Conservation (phyloP, 92 coral and sea anemone species). For the Zoanthus sansibaricus region DNA sequence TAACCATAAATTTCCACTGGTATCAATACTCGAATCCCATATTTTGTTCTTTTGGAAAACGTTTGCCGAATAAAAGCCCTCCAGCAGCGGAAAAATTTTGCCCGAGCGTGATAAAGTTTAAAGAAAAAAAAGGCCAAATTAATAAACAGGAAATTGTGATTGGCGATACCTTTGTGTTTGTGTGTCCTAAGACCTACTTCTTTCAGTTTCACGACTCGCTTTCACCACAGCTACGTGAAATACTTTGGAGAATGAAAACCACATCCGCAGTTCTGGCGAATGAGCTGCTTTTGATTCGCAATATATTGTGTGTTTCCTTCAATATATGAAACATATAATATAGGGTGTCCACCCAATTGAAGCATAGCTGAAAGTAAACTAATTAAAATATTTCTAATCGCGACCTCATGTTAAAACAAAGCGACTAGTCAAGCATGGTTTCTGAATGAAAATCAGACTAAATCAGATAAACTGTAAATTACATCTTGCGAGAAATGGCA, state of each 20-base stretch:
- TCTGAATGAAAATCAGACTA: background rate
- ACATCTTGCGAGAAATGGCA: background rate
- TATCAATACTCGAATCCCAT: background rate
- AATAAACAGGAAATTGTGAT: background rate
- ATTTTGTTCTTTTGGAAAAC: background rate
- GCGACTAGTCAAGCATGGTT: background rate
- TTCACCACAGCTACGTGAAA: background rate
- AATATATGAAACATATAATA: slow-evolving; percentile 4
- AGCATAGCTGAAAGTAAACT: slow-evolving; percentile 13
- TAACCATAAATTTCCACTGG: background rate
- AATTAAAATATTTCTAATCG: slow-evolving; percentile 18
- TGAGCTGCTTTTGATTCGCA: background rate
- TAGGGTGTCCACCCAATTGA: background rate
- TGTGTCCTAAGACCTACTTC: background rate
- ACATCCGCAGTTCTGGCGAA: background rate
- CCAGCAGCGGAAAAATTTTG: background rate
- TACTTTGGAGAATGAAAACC: background rate
- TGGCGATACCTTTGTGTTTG: too few species aligned
- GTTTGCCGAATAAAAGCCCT: background rate
- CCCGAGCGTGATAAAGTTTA: background rate
- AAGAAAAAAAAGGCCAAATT: background rate
- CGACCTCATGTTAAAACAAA: slow-evolving; percentile 7
- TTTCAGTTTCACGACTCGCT: background rate
- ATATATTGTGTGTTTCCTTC: background rate
- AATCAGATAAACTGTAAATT: background rate